These are phyloP conservation scores for Ciconia stormi DNA, from an alignment of 2,113 vertebrate genomes.

Conservation along the genomic window DNA sequence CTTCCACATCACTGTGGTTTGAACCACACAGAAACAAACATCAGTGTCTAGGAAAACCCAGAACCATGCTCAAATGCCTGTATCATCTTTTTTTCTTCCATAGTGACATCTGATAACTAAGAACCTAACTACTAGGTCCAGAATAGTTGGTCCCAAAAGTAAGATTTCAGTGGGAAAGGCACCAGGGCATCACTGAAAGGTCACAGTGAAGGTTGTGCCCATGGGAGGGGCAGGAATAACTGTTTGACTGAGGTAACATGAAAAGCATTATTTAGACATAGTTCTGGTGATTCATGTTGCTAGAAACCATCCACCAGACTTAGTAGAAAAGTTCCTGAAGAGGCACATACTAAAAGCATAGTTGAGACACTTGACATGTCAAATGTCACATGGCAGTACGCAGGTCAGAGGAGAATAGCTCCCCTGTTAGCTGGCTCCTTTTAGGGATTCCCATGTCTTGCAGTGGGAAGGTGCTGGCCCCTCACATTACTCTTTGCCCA, in stretches of 20 bases:
- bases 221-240: neutral
- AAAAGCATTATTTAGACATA: neutral
- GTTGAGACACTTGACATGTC: accelerated
- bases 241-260: neutral
- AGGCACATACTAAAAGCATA: neutral
- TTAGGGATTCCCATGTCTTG: neutral
- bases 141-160: neutral
- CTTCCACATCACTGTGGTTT: neutral
- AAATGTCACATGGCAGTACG: accelerated
- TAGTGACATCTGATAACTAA: neutral
- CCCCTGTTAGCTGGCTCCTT: neutral
- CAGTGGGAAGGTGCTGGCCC: neutral
- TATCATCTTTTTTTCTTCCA: neutral
- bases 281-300: neutral
- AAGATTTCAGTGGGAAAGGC: neutral
- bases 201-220: neutral
- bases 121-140: neutral
- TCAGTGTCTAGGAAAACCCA: neutral
- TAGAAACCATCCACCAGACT: neutral
- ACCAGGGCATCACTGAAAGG: neutral
- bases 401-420: neutral
- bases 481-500: neutral
- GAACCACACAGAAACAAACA: neutral
- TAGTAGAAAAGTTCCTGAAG: neutral
- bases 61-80: neutral